A percentile compares a stretch with the other conserved stretches of the same genome.
phyloP scores from a whole-genome alignment of 2,888 invertebrate species.

The Corythucha ciliata region DNA sequence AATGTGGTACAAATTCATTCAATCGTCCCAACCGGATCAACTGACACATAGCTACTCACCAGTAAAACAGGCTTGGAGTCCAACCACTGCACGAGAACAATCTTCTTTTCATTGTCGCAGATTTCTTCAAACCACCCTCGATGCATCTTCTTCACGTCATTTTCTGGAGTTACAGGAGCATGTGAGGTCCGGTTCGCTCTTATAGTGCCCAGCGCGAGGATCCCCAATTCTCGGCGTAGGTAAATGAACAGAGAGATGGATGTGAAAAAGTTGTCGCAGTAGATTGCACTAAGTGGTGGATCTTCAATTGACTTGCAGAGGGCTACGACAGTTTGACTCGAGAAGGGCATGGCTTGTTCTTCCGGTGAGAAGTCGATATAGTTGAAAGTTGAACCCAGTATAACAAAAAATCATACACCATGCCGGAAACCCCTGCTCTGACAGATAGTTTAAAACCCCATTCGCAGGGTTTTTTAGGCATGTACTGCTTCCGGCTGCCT shows the following conservation, averaged over 20 bases:
- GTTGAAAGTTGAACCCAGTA: slow-evolving; percentile 38
- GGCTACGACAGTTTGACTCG: slow-evolving; percentile 37
- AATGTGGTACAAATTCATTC: too few relatives aligned
- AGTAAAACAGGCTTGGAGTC: slow-evolving; percentile 34
- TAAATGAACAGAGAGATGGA: slow-evolving; percentile 21
- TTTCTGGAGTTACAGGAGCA: slow-evolving; percentile 25
- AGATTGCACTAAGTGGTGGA: slow-evolving; percentile 26
- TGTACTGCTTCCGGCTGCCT: slow-evolving; percentile 39
- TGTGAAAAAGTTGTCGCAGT: slow-evolving; percentile 34
- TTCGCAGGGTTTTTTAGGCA: slow-evolving; percentile 39
- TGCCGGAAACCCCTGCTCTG: slow-evolving; percentile 38
- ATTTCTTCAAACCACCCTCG: slow-evolving; percentile 15
- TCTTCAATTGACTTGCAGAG: slow-evolving; percentile 33
- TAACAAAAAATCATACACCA: slow-evolving; percentile 39
- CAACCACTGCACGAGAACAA: slow-evolving; percentile 32
- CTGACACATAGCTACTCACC: slow-evolving; percentile 28
- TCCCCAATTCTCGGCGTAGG: slow-evolving; percentile 25
- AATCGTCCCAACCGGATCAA: slow-evolving; percentile 23
- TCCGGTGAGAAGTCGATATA: slow-evolving; percentile 32
- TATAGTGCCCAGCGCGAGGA: slow-evolving; percentile 29
- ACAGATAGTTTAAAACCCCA: slow-evolving; percentile 41
- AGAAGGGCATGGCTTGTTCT: slow-evolving; percentile 35
- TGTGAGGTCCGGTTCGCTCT: slow-evolving; percentile 23
- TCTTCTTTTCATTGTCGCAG: slow-evolving; percentile 24
- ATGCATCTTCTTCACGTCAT: slow-evolving; percentile 16